Base-by-base conservation (phyloP, 2,888 invertebrate genomes). In the Lamellibrachia columna region DNA sequence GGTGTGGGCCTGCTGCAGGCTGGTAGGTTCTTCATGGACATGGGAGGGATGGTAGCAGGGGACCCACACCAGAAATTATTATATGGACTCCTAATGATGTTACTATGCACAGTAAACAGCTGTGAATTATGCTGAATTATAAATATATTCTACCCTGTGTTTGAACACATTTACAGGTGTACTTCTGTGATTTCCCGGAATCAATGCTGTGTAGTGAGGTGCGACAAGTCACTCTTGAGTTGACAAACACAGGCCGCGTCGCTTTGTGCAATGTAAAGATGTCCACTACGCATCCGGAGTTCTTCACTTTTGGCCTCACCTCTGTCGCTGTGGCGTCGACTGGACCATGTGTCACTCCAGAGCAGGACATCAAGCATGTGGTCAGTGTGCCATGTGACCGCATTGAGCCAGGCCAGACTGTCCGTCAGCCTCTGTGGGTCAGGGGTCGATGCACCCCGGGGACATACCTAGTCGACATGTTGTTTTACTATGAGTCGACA, bases 121-220 rank as follows among this genome's bases (percentile, higher is more conserved):
- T 6, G n/a, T 11, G n/a, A 9, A 15, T 75, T 75, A 75, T 75
- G 75, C 6, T 1, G 75, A 22, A 75, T 75, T 75, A n/a, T n/a
- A 75, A 15, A 58, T 52, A 75, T 55, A 91, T 91, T 91, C 40
- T 8, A 58, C 22, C 22, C 28, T 60, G 52, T 92, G 7, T 60
- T 8, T 91, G n/a, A 52, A 53, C 52, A 92, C 53, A 92, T 52
- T 95, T 96, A 91, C 95, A 98, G 98, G 97, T 98, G 94, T 97
- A 97, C 4, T 98, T 98, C 95, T 97, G 97, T 53, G 97, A 98
- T 95, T 97, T 98, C 90, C 97, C 97, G 92, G 96, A 97, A 0
- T 97, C 98, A 92, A 97, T 98, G 96, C 96, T 98, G 92, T 97
- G 98, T 95, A 98, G 98, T 6, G 98, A 98, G 96, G 97, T 98